Conservation (phyloP, 2,797 vertebrate genomes). For the Enteromius anoplus region DNA sequence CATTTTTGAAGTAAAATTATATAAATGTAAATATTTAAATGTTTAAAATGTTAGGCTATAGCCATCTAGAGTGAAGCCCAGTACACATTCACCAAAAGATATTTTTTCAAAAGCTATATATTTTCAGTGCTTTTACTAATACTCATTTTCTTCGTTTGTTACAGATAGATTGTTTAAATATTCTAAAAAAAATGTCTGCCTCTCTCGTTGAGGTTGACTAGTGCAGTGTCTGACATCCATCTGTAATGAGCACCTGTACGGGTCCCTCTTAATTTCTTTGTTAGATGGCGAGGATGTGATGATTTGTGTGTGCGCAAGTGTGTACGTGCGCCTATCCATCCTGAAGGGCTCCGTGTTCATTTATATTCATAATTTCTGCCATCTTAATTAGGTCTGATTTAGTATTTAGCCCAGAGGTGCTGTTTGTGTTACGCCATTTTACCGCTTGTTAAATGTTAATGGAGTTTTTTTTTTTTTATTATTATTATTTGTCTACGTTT, state of each 20-base stretch:
- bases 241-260: slow-evolving; percentile 23
- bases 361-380: slow-evolving; percentile 71
- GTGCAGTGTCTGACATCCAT: neutral
- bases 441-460: slow-evolving; percentile 81
- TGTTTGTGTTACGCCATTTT: slow-evolving; percentile 76
- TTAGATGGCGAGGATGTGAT: neutral
- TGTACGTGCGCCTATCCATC: neutral
- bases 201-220: slow-evolving; percentile 9
- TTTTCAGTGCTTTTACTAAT: neutral
- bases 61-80: neutral
- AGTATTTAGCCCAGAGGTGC: slow-evolving; percentile 70
- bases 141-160: neutral
- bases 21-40: too few species aligned
- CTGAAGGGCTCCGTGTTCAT: slow-evolving; percentile 22
- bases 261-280: slow-evolving; percentile 32
- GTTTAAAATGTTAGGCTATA: neutral
- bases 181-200: neutral
- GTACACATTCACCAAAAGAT: neutral
- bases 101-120: neutral
- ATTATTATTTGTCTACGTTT: slow-evolving; percentile 56
- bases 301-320: neutral
- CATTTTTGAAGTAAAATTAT: too few species aligned
- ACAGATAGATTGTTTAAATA: neutral
- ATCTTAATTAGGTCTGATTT: slow-evolving; percentile 75
- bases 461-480: slow-evolving; percentile 66